Evolutionary conservation across 2,113 vertebrate species (phyloP).

Genomic region (Corythaixoides concolor): DNA sequence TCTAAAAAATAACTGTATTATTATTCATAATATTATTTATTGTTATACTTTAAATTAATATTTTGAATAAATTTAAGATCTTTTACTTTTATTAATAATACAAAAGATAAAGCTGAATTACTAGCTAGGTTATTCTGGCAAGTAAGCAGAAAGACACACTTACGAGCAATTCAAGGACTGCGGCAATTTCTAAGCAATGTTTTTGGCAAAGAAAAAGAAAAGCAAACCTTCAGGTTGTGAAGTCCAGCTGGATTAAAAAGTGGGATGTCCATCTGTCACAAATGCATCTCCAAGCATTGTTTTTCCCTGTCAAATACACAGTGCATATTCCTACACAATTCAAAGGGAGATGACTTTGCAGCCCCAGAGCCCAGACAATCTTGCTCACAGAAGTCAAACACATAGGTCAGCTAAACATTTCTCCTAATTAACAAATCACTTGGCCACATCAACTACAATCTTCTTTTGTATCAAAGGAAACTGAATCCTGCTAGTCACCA

Average conservation of each 20-base stretch:
- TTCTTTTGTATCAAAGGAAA: constrained; percentile 3
- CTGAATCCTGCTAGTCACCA: neutral
- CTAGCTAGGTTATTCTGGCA: neutral
- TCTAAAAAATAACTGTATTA: neutral
- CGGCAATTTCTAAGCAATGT: neutral
- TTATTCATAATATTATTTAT: neutral
- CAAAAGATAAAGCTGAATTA: neutral
- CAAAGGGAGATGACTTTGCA: neutral
- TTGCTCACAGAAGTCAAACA: neutral
- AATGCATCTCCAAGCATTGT: neutral
- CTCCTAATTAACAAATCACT: neutral
- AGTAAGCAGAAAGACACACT: neutral
- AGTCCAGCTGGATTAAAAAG: neutral
- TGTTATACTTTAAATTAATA: neutral
- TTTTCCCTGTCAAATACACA: neutral
- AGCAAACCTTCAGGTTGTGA: neutral
- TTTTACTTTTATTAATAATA: neutral
- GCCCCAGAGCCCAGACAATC: neutral
- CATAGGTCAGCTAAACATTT: neutral
- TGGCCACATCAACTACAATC: neutral
- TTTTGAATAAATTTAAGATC: neutral
- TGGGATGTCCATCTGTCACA: neutral
- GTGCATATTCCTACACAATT: neutral
- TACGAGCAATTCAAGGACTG: neutral
- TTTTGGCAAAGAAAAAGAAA: neutral